Percentiles rank a stretch among this genome's conserved stretches.
These are phyloP conservation scores for Chrysolina oricalcia DNA, from an alignment of 2,888 invertebrate species.

Conservation along the genomic window DNA sequence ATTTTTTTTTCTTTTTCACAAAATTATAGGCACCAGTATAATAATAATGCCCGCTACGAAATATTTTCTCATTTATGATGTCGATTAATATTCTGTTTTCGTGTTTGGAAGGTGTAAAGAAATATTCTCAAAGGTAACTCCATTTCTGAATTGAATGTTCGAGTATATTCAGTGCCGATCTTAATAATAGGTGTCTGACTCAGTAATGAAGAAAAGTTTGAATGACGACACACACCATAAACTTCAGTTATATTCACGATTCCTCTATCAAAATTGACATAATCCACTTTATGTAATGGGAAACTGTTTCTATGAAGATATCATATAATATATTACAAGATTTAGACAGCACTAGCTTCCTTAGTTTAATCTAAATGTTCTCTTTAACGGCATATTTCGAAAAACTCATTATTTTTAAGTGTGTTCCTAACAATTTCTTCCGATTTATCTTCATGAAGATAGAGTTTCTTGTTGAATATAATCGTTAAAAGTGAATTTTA, in stretches of 20 bases:
- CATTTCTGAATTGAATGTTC: background rate
- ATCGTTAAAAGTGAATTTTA: conserved; percentile 15
- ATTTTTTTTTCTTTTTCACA: too few relatives aligned
- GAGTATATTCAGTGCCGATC: background rate
- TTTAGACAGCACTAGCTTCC: background rate
- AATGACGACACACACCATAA: background rate
- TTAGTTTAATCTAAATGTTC: conserved; percentile 8
- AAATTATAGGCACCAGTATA: too few relatives aligned
- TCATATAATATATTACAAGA: background rate
- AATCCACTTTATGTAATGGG: background rate
- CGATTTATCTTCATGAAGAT: background rate
- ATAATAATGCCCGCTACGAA: too few relatives aligned
- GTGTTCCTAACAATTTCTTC: background rate
- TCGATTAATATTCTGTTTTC: background rate
- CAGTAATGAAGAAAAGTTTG: background rate
- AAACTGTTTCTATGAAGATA: background rate
- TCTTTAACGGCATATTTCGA: conserved; percentile 9
- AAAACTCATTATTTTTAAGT: conserved; percentile 12
- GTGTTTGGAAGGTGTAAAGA: background rate
- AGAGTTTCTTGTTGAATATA: background rate
- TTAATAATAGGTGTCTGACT: background rate
- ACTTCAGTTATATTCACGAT: background rate
- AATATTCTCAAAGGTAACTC: background rate
- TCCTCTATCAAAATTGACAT: background rate
- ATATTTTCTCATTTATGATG: too few relatives aligned